phyloP scores from a whole-genome alignment of 2,113 vertebrate genomes.

The Nyctibius bracteatus region DNA sequence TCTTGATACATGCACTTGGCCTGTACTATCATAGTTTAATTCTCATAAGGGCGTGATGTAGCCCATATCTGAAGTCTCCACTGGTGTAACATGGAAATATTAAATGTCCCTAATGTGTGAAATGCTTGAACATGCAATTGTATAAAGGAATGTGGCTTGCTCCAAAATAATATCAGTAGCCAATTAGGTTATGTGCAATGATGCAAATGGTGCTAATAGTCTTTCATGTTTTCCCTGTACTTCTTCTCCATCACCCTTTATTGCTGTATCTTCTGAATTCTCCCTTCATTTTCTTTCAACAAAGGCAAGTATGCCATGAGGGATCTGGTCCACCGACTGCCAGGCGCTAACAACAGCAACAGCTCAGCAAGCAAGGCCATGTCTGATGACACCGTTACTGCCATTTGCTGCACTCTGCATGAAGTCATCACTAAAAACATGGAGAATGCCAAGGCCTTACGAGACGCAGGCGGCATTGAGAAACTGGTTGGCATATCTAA shows the following conservation, averaged over 20 bases:
- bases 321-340: constrained; percentile 95
- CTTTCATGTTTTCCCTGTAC: constrained; percentile 25
- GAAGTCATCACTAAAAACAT: constrained; percentile 99
- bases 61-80: not conserved
- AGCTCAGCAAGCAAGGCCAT: constrained; percentile 88
- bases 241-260: not conserved
- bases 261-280: constrained; percentile 38
- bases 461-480: constrained; percentile 95
- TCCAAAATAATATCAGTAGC: not conserved
- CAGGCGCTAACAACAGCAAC: constrained; percentile 87
- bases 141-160: not conserved
- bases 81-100: not conserved
- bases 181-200: not conserved
- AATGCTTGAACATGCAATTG: not conserved
- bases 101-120: not conserved
- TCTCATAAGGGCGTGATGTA: not conserved
- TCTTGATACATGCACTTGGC: not conserved
- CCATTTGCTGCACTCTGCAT: constrained; percentile 96
- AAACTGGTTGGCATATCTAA: constrained; percentile 97
- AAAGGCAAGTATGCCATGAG: constrained; percentile 98
- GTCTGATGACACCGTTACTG: constrained; percentile 96
- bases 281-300: constrained; percentile 52
- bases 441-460: constrained; percentile 99
- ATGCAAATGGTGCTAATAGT: constrained; percentile 3
- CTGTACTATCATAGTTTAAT: not conserved